Percentiles rank a stretch among this genome's conserved stretches.
phyloP scores from a whole-genome alignment of 1,140 invertebrate genomes.

The Procambarus virginalis region DNA sequence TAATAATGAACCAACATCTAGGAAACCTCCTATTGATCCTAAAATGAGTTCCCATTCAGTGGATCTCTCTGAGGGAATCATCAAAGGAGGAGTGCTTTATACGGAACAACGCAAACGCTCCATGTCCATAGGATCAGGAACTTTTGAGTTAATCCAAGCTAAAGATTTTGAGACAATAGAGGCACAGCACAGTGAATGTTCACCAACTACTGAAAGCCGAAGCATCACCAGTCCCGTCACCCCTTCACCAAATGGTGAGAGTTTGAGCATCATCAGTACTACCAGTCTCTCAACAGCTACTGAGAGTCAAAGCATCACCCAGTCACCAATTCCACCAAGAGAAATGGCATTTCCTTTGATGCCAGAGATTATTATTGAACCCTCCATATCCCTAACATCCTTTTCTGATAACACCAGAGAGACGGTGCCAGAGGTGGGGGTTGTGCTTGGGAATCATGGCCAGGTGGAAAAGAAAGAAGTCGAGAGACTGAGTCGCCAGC shows the following conservation, averaged over 20 bases:
- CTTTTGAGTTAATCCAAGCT: slow-evolving; percentile 76
- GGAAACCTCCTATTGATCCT: slow-evolving; percentile 4
- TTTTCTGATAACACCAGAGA: slow-evolving; percentile 3
- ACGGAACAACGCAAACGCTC: slow-evolving; percentile 70
- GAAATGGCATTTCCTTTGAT: background rate
- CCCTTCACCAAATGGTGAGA: background rate
- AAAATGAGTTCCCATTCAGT: background rate
- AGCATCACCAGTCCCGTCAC: slow-evolving; percentile 71
- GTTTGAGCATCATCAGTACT: background rate
- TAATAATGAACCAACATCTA: background rate
- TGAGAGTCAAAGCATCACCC: background rate
- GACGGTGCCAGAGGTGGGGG: slow-evolving; percentile 17
- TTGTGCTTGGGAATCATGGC: background rate
- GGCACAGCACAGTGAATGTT: slow-evolving; percentile 73
- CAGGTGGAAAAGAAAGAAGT: slow-evolving; percentile 68
- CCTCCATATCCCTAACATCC: background rate
- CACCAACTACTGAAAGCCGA: slow-evolving; percentile 39
- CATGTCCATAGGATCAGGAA: slow-evolving; percentile 72
- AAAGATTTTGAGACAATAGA: slow-evolving; percentile 76
- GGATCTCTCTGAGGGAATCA: slow-evolving; percentile 35
- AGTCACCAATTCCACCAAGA: background rate
- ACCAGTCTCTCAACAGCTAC: background rate
- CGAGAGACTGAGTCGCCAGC: slow-evolving; percentile 71
- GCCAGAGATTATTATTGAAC: slow-evolving; percentile 31
- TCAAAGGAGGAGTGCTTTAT: slow-evolving; percentile 72